Base-by-base conservation (phyloP, 2,888 invertebrate species). In the Dasysyrphus tricinctus region DNA sequence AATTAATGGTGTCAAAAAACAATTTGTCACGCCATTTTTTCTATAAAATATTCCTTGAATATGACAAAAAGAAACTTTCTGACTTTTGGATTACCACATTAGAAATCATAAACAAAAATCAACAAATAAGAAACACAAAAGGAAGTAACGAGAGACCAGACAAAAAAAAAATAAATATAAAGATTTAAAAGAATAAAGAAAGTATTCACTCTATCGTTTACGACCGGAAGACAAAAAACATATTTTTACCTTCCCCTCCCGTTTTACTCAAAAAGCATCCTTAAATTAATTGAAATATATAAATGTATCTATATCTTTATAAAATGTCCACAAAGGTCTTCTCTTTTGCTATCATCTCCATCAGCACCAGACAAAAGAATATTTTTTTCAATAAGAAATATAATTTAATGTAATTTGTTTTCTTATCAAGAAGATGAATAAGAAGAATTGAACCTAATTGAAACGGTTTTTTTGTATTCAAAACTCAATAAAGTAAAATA, bases 401-500 rank as follows among this genome's bases (percentile, higher is more conserved):
- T 47, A 16, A 47, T 47, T 47, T 16, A 16, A 47, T 47, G 16
- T 47, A 47, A 47, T 47, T 47, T 47, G 16, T 8, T 16, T 7
- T 47, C 47, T 47, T 47, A 47, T 47, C 47, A 47, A 16, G 16
- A 47, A 47, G 47, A 47, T 47, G 47, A 47, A 47, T 47, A n/a
- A n/a, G n/a, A 29, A n/a, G 16, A 29, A 56, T 47, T 47, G 47
- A 47, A 16, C 16, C 16, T 47, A 47, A 47, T 47, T 47, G n/a
- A 47, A 47, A 47, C 12, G 12, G 39, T 39, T 39, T 39, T 24
- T 24, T 24, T 24, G 1, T 24, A n/a, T 39, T 39, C 39, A 12
- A 39, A 11, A 12, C 4, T 5, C 39, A 39, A 39, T 12, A 39
- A 39, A 47, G 47, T 47, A 47, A 47, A 47, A 47, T 47, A 47